Conservation (phyloP, 1,140 invertebrate genomes). For the Drusus annulatus region DNA sequence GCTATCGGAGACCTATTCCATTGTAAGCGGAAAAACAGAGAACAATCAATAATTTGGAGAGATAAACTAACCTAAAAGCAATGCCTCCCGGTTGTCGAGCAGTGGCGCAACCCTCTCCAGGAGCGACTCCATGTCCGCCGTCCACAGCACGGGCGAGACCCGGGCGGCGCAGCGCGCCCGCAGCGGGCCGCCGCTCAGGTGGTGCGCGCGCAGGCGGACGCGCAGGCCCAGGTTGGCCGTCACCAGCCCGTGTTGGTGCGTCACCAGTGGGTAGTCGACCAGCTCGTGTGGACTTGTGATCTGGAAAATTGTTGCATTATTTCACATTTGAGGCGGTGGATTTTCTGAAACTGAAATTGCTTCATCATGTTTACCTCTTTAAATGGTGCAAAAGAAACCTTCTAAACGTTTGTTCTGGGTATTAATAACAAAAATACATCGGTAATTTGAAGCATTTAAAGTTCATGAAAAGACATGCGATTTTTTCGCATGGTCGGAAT, state of each 20-base stretch:
- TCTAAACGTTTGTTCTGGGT: too few species aligned
- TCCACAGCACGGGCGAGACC: conserved; percentile 74
- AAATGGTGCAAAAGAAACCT: too few species aligned
- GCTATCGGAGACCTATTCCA: too few species aligned
- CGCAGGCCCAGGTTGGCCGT: conserved; percentile 73
- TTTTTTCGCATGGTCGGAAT: too few species aligned
- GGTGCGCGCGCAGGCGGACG: conserved; percentile 68
- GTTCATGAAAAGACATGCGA: too few species aligned
- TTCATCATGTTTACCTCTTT: too few species aligned
- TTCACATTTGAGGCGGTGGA: too few species aligned
- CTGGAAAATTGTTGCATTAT: conserved; percentile 58
- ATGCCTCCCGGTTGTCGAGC: conserved; percentile 74
- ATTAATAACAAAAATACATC: too few species aligned
- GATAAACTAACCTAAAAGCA: conserved; percentile 68
- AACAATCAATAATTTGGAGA: too few species aligned
- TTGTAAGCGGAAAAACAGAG: too few species aligned
- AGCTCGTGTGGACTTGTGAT: conserved; percentile 69
- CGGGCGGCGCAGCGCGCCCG: conserved; percentile 74
- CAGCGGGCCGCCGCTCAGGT: conserved; percentile 73
- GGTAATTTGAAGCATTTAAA: too few species aligned
- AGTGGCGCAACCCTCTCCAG: conserved; percentile 71
- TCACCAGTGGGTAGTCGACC: conserved; percentile 68
- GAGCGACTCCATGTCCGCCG: conserved; percentile 66
- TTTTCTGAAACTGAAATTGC: too few species aligned
- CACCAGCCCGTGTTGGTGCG: conserved; percentile 73